Percentiles rank a stretch among this genome's conserved stretches.
Evolutionary conservation across 2,888 invertebrate species (phyloP).

Genomic region (Clitarchus hookeri): DNA sequence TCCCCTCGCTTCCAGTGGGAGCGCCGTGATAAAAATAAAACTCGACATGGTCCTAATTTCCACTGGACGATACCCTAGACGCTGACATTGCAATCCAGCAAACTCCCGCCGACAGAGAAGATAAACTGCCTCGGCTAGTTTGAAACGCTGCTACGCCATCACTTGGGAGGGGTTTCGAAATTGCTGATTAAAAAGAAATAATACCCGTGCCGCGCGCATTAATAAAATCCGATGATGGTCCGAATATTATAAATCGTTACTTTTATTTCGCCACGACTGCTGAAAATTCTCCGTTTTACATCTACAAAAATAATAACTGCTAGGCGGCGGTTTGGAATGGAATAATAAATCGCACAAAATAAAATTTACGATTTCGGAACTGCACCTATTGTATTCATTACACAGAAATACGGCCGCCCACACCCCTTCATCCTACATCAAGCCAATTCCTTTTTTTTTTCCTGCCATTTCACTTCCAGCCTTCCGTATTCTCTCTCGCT

Average conservation of each 20-base stretch:
- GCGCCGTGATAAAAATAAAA: too few species aligned
- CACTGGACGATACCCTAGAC: background rate
- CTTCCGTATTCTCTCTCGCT: background rate
- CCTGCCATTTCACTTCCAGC: background rate
- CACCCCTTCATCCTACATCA: background rate
- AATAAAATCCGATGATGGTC: background rate
- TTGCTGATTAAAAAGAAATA: background rate
- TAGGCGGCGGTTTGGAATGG: constrained; percentile 7
- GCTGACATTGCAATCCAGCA: background rate
- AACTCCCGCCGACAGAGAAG: background rate
- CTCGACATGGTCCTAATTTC: too few species aligned
- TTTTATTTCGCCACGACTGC: constrained; percentile 11
- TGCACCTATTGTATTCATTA: constrained; percentile 14
- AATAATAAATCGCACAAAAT: background rate
- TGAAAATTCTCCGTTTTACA: background rate
- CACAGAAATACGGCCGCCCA: background rate
- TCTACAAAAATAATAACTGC: constrained; percentile 5
- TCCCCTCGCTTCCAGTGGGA: too few species aligned
- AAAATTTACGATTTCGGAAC: constrained; percentile 8
- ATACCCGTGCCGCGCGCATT: background rate
- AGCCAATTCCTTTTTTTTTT: background rate
- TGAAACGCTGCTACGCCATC: background rate
- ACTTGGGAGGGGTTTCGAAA: background rate
- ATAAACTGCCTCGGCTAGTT: background rate
- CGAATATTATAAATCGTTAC: constrained; percentile 8